Base-by-base conservation (phyloP, 1,140 invertebrate genomes). In the Reticulitermes speratus region DNA sequence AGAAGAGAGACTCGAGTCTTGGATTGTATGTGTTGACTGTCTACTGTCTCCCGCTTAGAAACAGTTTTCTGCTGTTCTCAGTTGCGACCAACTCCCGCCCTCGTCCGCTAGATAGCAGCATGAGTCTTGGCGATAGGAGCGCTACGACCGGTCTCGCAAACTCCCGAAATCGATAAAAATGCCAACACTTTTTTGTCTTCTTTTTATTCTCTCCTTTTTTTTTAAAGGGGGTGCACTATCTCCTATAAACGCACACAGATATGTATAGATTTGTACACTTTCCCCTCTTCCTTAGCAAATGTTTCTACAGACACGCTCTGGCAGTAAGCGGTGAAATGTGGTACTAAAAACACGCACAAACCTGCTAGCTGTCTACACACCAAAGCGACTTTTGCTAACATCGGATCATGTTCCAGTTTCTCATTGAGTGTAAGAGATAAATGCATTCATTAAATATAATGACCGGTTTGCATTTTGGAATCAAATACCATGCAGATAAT, bases 21-120 rank as follows among this genome's bases (percentile, higher is more conserved):
- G 48, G 30, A 16, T 84, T 52, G 45, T 52, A 59, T 52, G 83
- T 52, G 83, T 84, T 48, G 83, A 84, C 83, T 84, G 83, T 84
- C 83, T 84, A 84, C 83, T 84, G 83, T 84, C 83, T 84, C 45
- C 44, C 83, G 83, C 83, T 84, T 48, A 55, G 83, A 84, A 84
- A 84, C 45, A 45, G 83, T 52, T 84, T 59, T 84, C 83, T 52
- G 44, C 83, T 45, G n/a, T 84, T 45, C 83, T 84, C 83, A 9
- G 48, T 84, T 84, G 30, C 83, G 45, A 52, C 44, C 25, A 84
- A 52, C 83, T 84, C 52, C 83, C 25, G 16, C 23, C 30, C 83
- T 52, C 25, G 30, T 48, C 83, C 83, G 83, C 83, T 84, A 84
- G 83, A 84, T 84, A 44, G 83, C 83, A 84, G 83, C 83, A 84